These are phyloP conservation scores for Cyclura pinguis DNA, from an alignment of 2,797 vertebrate genomes.

Conservation along the genomic window DNA sequence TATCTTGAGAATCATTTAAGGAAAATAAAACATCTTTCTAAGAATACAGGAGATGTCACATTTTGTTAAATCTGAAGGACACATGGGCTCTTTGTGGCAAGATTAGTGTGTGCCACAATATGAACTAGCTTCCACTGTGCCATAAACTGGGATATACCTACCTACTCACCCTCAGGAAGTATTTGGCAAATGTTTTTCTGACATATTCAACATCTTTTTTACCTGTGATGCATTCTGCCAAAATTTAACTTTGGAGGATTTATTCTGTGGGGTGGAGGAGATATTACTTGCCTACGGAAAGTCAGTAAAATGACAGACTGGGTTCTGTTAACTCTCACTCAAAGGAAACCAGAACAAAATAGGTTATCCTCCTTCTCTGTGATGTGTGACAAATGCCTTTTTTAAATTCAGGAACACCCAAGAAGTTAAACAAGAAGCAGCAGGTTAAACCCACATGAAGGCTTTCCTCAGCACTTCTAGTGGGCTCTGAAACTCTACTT, in stretches of 20 bases:
- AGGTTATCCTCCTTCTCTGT: background rate
- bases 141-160: background rate
- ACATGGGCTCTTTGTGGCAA: background rate
- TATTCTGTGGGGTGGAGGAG: background rate
- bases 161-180: background rate
- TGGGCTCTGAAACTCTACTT: background rate
- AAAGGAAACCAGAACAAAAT: background rate
- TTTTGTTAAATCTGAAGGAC: background rate
- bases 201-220: background rate
- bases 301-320: too few species aligned
- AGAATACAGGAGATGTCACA: background rate
- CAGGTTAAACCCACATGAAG: accelerated
- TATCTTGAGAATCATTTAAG: background rate
- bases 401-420: slow-evolving; percentile 9
- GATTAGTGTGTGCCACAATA: background rate
- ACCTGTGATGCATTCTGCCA: background rate
- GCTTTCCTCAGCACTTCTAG: background rate
- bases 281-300: background rate
- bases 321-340: background rate
- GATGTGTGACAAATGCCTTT: slow-evolving; percentile 4
- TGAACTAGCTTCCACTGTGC: background rate
- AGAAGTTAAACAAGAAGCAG: background rate
- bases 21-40: background rate
- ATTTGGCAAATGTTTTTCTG: background rate
- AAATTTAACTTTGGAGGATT: background rate